phyloP scores from a whole-genome alignment of 1,140 invertebrate species.

The Paraescarpia echinospica region DNA sequence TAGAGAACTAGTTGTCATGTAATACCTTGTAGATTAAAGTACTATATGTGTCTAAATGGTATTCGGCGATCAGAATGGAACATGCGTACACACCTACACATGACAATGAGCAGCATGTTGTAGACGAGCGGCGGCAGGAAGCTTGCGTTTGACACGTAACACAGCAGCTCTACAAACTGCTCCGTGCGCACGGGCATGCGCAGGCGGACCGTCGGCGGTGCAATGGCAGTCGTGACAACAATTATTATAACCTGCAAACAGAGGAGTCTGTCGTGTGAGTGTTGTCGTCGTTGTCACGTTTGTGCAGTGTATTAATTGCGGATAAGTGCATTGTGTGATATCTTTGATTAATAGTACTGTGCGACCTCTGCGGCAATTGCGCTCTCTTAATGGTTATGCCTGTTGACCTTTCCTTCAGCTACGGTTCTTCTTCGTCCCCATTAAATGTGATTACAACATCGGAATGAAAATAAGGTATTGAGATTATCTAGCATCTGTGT shows the following conservation, averaged over 20 bases:
- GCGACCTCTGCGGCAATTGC: too few species aligned
- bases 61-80: not conserved
- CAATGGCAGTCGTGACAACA: not conserved
- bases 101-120: slow-evolving; percentile 81
- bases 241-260: slow-evolving; percentile 8
- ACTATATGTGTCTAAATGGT: not conserved
- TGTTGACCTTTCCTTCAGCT: not conserved
- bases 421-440: not conserved
- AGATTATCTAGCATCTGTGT: not conserved
- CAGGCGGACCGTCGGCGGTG: not conserved
- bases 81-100: slow-evolving; percentile 82
- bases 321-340: not conserved
- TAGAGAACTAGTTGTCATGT: not conserved
- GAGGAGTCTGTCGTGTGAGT: not conserved
- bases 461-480: not conserved
- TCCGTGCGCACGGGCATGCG: slow-evolving; percentile 15
- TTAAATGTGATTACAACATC: not conserved
- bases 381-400: not conserved
- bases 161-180: slow-evolving; percentile 34
- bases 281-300: not conserved
- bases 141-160: slow-evolving; percentile 26
- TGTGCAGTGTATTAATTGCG: too few species aligned
- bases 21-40: not conserved
- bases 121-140: slow-evolving; percentile 67
- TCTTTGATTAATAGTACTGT: not conserved